These are phyloP conservation scores for Heterochromis multidens DNA, from an alignment of 2,113 vertebrate genomes.

Conservation along the genomic window DNA sequence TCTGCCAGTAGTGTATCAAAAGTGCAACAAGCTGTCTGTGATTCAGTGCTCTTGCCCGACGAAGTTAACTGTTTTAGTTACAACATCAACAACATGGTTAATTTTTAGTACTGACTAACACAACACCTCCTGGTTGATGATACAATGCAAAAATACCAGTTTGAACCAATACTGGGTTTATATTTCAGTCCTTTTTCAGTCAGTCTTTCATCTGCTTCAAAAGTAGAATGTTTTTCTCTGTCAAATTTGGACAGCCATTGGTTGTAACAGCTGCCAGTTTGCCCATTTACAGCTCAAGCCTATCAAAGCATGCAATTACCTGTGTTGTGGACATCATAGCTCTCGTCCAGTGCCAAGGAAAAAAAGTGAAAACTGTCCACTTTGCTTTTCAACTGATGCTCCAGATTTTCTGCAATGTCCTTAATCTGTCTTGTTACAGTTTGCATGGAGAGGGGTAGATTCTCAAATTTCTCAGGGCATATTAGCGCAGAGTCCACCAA, in stretches of 20 bases:
- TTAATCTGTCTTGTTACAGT: not conserved
- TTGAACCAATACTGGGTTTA: not conserved
- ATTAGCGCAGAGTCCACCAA: too few relatives aligned
- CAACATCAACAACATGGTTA: not conserved
- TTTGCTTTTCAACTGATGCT: not conserved
- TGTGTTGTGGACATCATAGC: not conserved
- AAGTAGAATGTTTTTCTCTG: rapidly evolving
- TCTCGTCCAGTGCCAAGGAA: not conserved
- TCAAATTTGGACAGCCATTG: not conserved
- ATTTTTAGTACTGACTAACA: not conserved
- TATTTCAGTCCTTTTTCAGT: too few relatives aligned
- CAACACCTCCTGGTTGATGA: not conserved
- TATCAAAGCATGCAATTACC: not conserved
- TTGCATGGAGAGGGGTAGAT: not conserved
- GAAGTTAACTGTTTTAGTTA: not conserved
- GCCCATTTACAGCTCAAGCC: not conserved
- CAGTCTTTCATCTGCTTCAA: not conserved
- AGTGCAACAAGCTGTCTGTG: not conserved
- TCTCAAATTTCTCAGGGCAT: not conserved
- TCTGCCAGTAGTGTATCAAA: not conserved
- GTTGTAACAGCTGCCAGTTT: not conserved
- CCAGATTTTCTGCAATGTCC: too few relatives aligned
- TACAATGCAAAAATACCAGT: rapidly evolving
- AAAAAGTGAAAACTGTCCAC: not conserved
- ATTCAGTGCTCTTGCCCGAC: not conserved